Evolutionary conservation across 1,140 invertebrate genomes (phyloP), one percentile per base, ranked within the genome.

Genomic region (Rhizoglyphus robini): DNA sequence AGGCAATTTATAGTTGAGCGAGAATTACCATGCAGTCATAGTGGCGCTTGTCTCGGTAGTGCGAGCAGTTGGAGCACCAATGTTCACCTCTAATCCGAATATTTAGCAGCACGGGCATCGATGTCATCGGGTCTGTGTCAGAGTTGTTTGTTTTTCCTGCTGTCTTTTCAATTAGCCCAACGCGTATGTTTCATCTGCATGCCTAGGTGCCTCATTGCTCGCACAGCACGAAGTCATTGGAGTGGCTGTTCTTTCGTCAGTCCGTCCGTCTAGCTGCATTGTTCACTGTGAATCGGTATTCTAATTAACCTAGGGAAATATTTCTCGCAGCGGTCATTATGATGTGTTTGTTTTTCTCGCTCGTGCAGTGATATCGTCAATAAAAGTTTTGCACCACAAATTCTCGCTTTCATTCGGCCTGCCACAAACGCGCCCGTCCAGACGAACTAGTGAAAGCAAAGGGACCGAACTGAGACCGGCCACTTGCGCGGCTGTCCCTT

Each of bases 131-230:
- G 31, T 8, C 36, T 8, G 51, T 54, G 51, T 54, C 51, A 54
- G n/a, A n/a, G 51, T 54, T 25, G 51, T 54, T 54, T 54, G 51
- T 54, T 54, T 54, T 32, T 11, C 51, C 51, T 54, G 51, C 51
- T 54, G 51, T 54, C 51, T 54, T 54, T 54, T 54, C 51, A 54
- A 54, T 54, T 54, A 54, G 51, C 51, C 51, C 51, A 20, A 8
- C 51, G 51, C 23, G 23, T 54, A 20, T 8, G 8, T 54, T 54
- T 54, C 51, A 54, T 54, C 51, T 54, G 8, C 51, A 23, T 23
- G 8, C 51, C 51, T 54, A 54, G 51, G 51, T 54, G 51, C 51
- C 51, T 54, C 51, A 54, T 54, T 54, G 51, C 8, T 11, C 20
- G 51, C 51, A 54, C 51, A 54, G 51, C 51, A 54, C 51, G 51